Evolutionary conservation across 1,140 invertebrate genomes (phyloP).

Genomic region (Euschistus heros): DNA sequence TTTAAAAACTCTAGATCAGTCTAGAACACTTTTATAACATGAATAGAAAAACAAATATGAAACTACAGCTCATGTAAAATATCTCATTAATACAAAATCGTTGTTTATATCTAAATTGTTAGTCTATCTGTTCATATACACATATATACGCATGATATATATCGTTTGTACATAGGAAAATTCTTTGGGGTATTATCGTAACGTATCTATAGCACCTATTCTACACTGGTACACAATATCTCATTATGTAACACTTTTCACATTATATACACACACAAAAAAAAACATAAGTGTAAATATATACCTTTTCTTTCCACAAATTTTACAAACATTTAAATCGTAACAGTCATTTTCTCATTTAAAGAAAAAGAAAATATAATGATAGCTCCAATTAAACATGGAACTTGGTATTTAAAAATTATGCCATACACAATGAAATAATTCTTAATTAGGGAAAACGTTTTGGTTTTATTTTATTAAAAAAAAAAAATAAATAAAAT

Average conservation of each 20-base stretch:
- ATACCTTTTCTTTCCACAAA: not conserved
- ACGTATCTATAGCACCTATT: constrained; percentile 17
- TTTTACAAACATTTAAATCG: not conserved
- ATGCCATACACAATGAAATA: too few relatives aligned
- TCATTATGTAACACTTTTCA: not conserved
- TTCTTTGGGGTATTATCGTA: constrained; percentile 8
- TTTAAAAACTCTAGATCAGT: constrained; percentile 19
- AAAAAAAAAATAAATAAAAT: not conserved
- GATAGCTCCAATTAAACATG: not conserved
- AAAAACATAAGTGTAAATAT: not conserved
- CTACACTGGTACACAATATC: not conserved
- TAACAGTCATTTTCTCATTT: not conserved
- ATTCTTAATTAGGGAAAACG: not conserved
- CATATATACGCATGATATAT: constrained; percentile 4
- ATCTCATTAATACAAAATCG: constrained; percentile 23
- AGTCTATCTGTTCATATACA: constrained; percentile 15
- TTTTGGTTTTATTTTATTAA: not conserved
- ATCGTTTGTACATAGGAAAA: constrained; percentile 19
- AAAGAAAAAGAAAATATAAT: not conserved
- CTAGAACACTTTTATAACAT: constrained; percentile 20
- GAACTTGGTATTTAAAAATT: too few relatives aligned
- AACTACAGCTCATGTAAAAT: constrained; percentile 21
- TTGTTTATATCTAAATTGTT: constrained; percentile 14
- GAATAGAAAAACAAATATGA: constrained; percentile 21
- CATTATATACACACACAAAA: not conserved